Evolutionary conservation across 2,797 vertebrate species (phyloP), one percentile per base, ranked within the genome.

Genomic region (Philypnodon macrostomus): DNA sequence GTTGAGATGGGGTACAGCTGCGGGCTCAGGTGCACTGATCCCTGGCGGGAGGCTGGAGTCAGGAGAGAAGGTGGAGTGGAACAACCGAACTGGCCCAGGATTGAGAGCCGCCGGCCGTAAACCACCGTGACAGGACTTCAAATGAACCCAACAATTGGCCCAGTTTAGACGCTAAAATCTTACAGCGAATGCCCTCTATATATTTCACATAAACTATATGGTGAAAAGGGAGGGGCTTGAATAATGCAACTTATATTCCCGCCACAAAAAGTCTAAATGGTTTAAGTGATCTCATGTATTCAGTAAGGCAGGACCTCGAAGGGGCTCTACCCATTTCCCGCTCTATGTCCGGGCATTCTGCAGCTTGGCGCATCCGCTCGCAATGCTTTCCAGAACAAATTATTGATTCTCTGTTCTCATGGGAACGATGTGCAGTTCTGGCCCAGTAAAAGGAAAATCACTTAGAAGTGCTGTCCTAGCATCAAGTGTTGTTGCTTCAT

Each of bases 231-330:
- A 72, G 41, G 9, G 42, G 49, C 45, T 30, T 72, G 40, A 72
- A 70, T 72, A 67, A 73, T 77, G 64, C 59, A 73, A 37, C 11
- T 63, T 66, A 45, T 59, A 45, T 59, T 69, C 70, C 50, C 48
- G 58, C 35, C 36, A 34, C 33, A 50, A 39, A 46, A 59, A 70
- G 56, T 58, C 53, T 40, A 75, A 78, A 73, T 67, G 57, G 50
- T 58, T 70, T 54, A 71, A 80, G 73, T 79, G 77, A 73, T 82
- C 65, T 77, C 50, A 57, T 70, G 71, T 52, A 57, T 67, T 47
- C 66, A 53, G 56, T 73, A 67, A 80, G 56, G 32, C 31, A 19
- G 57, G 51, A 58, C 52, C 52, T 67, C 55, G 37, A 53, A 64
- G 67, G 46, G 59, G 36, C 42, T 29, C 33, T 57, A 41, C 15